These are phyloP conservation scores for Chloroclystis v-ata DNA, from an alignment of 2,888 invertebrate genomes.

Conservation along the genomic window DNA sequence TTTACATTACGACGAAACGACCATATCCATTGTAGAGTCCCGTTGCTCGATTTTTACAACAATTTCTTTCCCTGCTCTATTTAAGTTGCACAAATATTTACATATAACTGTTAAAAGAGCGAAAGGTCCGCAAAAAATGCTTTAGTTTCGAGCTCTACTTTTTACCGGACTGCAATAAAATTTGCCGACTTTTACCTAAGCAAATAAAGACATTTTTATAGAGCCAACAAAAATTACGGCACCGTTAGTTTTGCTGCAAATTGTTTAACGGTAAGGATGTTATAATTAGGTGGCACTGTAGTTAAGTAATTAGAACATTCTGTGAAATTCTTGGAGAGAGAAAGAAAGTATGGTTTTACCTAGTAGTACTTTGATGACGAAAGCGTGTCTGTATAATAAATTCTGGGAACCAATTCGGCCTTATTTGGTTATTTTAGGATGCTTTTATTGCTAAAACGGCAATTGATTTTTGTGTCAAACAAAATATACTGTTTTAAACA, in stretches of 20 bases:
- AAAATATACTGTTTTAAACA: too few relatives aligned
- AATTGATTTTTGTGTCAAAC: too few relatives aligned
- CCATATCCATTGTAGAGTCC: constrained; percentile 32
- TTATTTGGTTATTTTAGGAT: neutral
- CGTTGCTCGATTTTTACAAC: constrained; percentile 46
- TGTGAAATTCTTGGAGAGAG: constrained; percentile 7
- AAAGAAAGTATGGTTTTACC: constrained; percentile 15
- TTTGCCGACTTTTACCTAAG: constrained; percentile 45
- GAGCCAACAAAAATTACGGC: constrained; percentile 33
- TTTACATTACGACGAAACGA: constrained; percentile 38
- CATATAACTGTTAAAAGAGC: constrained; percentile 46
- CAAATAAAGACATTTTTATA: constrained; percentile 69
- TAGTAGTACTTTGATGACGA: neutral
- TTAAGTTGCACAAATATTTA: constrained; percentile 52
- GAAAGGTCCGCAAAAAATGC: constrained; percentile 50
- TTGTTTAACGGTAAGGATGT: constrained; percentile 16
- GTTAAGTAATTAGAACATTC: constrained; percentile 20
- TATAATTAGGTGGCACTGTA: constrained; percentile 18
- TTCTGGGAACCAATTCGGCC: neutral
- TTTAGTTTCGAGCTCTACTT: constrained; percentile 65
- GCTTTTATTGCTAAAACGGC: too few relatives aligned
- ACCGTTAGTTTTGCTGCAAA: constrained; percentile 41
- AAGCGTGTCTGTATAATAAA: neutral
- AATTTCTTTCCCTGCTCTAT: constrained; percentile 43
- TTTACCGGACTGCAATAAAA: constrained; percentile 62